Base-by-base conservation (phyloP, 2,888 invertebrate species). In the Plemyria rubiginata region DNA sequence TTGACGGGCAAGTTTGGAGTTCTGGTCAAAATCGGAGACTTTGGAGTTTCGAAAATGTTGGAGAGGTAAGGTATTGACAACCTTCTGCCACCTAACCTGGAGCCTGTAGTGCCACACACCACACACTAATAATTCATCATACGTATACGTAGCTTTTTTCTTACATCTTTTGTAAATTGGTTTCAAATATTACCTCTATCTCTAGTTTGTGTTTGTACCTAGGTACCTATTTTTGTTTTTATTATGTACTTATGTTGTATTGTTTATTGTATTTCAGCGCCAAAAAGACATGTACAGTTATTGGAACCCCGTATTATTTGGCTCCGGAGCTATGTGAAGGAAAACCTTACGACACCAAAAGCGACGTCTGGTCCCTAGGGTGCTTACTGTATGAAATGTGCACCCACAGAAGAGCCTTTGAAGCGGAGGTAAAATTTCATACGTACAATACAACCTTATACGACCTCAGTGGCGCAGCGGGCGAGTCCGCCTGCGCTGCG, bases 331-430 rank as follows among this genome's bases (percentile, higher is more conserved):
- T 97, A 60, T 96, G 97, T 74, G 95, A 96, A 81, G 96, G 96
- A 36, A 93, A 94, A 81, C 94, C 95, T 8, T 96, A 96, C 80
- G 95, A 96, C 81, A 94, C 94, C 50, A 97, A 97, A 88, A 96
- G 96, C 75, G 98, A 98, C 78, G 94, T 98, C 62, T 98, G 97
- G 98, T 96, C 97, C 12, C 92, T 97, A 55, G 98, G 97, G 0
- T 97, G 97, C 81, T 94, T 98, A 64, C 86, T 98, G 5, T 97
- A 96, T 78, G 97, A 97, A 85, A 93, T 97, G 88, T 94, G 96
- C 71, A 95, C 95, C n/a, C 93, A 96, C 78, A 94, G 94, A 78
- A 93, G 95, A 78, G 95, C 96, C 55, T 97, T 96, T 85, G 95
- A 96, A 72, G 95, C 96, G 16, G 94, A 94, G 79, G 96, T 96